These are phyloP conservation scores for Allobates femoralis DNA, from an alignment of 2,797 vertebrate species.

Conservation along the genomic window DNA sequence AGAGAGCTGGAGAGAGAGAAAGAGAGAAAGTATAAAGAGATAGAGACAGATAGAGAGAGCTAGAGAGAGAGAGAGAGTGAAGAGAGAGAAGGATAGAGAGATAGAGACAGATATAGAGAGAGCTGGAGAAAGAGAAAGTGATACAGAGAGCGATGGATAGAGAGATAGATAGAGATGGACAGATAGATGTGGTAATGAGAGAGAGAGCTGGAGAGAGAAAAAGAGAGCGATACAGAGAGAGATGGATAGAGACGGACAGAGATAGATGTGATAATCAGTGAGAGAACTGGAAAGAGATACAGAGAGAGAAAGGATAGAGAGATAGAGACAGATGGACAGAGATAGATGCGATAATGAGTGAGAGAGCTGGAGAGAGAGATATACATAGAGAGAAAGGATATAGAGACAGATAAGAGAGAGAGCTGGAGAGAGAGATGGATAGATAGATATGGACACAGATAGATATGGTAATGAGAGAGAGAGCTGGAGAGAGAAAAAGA, in stretches of 20 bases:
- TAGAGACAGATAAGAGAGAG: background rate
- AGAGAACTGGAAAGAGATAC: too few relatives aligned
- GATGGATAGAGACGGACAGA: too few relatives aligned
- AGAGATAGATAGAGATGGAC: too few relatives aligned
- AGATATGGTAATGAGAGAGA: too few relatives aligned
- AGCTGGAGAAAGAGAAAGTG: background rate
- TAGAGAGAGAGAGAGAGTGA: too few relatives aligned
- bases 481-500: too few relatives aligned
- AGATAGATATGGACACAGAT: background rate
- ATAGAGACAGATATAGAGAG: background rate
- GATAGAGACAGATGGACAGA: background rate
- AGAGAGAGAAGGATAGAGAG: too few relatives aligned
- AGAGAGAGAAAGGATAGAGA: background rate
- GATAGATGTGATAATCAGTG: too few relatives aligned
- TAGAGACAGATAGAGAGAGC: background rate
- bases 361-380: background rate
- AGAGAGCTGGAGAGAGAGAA: background rate
- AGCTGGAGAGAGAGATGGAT: background rate
- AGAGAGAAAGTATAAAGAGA: background rate
- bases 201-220: too few relatives aligned
- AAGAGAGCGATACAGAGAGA: too few relatives aligned
- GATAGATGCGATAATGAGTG: background rate
- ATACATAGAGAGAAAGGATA: background rate
- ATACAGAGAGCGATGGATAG: background rate
- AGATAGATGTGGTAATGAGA: too few relatives aligned